Conservation (phyloP, 2,888 invertebrate species). For the Eupithecia abbreviata region DNA sequence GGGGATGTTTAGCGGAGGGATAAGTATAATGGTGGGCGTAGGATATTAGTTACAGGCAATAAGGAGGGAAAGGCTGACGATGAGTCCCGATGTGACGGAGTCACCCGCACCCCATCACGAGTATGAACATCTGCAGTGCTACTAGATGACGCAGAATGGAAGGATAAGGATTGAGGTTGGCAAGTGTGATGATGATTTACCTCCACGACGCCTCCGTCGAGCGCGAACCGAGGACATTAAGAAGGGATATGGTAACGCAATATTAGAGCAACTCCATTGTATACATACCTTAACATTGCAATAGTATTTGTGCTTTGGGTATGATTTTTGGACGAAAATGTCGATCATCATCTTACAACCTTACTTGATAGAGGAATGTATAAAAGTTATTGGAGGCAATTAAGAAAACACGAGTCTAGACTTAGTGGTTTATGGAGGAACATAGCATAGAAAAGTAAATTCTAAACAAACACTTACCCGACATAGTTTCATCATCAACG, state of each 20-base stretch:
- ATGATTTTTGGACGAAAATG: no score
- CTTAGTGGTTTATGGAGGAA: neutral
- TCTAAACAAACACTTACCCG: slow-evolving; percentile 81
- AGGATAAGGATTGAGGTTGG: neutral
- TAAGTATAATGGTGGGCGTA: neutral
- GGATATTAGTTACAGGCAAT: neutral
- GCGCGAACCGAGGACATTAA: no score
- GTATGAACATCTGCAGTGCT: slow-evolving; percentile 52
- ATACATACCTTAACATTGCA: no score
- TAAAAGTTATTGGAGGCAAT: neutral
- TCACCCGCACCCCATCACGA: slow-evolving; percentile 63
- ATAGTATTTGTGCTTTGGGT: no score
- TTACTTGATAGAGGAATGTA: neutral
- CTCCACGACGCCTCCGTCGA: no score
- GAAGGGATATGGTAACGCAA: no score
- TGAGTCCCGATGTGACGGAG: slow-evolving; percentile 46
- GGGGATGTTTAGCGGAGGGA: neutral
- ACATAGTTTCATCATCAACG: slow-evolving; percentile 93
- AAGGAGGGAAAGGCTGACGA: slow-evolving; percentile 31
- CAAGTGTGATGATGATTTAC: no score
- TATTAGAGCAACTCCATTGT: no score
- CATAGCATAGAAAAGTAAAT: neutral
- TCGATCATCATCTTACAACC: no score
- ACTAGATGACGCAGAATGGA: slow-evolving; percentile 63
- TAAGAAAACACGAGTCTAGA: neutral